These are phyloP conservation scores for Nicator chloris DNA, from an alignment of 2,113 vertebrate species.

Conservation along the genomic window DNA sequence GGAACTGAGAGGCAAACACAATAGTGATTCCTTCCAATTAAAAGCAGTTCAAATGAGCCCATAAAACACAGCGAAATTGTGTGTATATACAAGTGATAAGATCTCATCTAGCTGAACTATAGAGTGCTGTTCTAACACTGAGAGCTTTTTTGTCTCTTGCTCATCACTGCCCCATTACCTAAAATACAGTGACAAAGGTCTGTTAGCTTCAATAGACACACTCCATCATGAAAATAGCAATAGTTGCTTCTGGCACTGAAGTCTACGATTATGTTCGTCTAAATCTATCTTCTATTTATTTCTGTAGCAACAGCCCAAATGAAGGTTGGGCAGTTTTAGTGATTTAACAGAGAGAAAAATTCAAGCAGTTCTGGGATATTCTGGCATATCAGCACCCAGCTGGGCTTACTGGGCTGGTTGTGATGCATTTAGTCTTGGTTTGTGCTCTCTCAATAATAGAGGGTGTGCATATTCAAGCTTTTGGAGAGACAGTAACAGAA, in stretches of 20 bases:
- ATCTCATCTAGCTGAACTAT: background rate
- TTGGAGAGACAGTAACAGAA: background rate
- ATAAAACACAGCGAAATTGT: background rate
- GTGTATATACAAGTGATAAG: background rate
- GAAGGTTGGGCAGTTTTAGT: background rate
- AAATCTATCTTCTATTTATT: conserved; percentile 22
- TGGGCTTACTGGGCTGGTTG: background rate
- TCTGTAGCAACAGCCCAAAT: background rate
- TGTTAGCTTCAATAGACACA: background rate
- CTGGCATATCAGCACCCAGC: background rate
- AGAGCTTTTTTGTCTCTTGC: background rate
- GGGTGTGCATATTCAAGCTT: background rate
- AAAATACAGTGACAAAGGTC: background rate
- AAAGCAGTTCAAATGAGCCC: background rate
- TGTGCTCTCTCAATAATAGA: background rate
- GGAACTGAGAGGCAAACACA: background rate
- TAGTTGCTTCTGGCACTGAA: background rate
- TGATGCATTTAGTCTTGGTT: background rate
- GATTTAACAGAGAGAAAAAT: background rate
- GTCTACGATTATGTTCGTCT: background rate
- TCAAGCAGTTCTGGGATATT: background rate
- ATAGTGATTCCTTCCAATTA: background rate
- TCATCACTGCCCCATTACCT: background rate
- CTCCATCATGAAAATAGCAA: background rate
- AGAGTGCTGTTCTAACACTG: background rate